phyloP scores from a whole-genome alignment of 2,797 vertebrate species.

The Pangasius mekongensis region DNA sequence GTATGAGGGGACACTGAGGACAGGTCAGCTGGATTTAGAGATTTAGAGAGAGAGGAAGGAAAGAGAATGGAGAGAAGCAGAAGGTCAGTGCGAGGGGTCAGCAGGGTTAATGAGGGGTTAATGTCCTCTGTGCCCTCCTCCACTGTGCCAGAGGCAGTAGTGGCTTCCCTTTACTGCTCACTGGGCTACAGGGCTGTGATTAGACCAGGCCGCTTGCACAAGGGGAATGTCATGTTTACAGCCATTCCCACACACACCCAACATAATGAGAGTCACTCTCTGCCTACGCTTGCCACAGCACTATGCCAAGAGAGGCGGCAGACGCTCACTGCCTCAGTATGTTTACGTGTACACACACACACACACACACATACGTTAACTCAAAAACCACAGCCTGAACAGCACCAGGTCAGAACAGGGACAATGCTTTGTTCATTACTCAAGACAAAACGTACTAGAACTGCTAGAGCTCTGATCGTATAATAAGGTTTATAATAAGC shows the following conservation, averaged over 20 bases:
- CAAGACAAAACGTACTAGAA: not conserved
- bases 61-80: not conserved
- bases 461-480: not conserved
- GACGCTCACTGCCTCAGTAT: constrained; percentile 47
- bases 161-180: constrained; percentile 72
- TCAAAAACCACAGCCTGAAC: constrained; percentile 18
- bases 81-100: constrained; percentile 5
- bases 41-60: not conserved
- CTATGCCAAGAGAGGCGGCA: constrained; percentile 31
- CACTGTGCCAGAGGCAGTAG: constrained; percentile 56
- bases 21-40: not conserved
- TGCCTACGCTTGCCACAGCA: constrained; percentile 48
- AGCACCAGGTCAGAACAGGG: constrained; percentile 4
- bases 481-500: not conserved
- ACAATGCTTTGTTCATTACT: not conserved
- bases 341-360: constrained; percentile 19
- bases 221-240: constrained; percentile 76
- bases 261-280: constrained; percentile 51
- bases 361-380: not conserved
- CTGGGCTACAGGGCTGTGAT: constrained; percentile 78
- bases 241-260: constrained; percentile 79
- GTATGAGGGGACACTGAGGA: not conserved
- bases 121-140: constrained; percentile 37
- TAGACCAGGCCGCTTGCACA: constrained; percentile 67
- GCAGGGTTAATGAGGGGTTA: constrained; percentile 41